These are phyloP conservation scores for Dicrurus megarhynchus DNA, from an alignment of 2,113 vertebrate genomes.

Conservation along the genomic window DNA sequence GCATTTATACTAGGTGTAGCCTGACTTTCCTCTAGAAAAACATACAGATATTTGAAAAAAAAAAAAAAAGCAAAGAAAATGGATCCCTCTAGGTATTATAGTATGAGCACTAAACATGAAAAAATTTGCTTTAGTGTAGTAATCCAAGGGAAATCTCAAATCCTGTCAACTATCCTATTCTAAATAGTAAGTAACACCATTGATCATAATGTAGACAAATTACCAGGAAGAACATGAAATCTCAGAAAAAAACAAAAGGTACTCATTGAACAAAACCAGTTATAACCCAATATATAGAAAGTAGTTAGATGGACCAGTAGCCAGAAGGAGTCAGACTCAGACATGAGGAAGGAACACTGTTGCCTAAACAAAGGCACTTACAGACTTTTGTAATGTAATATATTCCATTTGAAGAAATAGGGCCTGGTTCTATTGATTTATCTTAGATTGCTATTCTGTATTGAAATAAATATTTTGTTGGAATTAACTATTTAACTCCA, in stretches of 20 bases:
- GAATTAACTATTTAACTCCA: background rate
- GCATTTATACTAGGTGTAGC: background rate
- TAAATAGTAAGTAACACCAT: background rate
- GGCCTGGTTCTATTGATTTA: background rate
- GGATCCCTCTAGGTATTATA: background rate
- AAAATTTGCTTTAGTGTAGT: background rate
- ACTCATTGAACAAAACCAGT: background rate
- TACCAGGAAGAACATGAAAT: background rate
- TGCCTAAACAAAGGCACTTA: background rate
- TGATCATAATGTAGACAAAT: background rate
- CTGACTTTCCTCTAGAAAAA: background rate
- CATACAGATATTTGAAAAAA: background rate
- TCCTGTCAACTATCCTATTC: background rate
- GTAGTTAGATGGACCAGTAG: background rate
- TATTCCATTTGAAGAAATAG: background rate
- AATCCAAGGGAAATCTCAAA: background rate
- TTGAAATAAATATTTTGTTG: background rate
- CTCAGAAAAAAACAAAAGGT: accelerated
- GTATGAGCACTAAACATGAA: background rate
- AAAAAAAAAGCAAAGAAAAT: background rate
- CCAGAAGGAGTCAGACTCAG: background rate
- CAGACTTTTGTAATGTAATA: background rate
- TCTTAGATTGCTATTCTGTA: background rate
- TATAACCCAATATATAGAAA: background rate
- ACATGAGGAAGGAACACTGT: background rate